Conservation (phyloP, 2,888 invertebrate genomes). For the Caenorhabditis sp. region DNA sequence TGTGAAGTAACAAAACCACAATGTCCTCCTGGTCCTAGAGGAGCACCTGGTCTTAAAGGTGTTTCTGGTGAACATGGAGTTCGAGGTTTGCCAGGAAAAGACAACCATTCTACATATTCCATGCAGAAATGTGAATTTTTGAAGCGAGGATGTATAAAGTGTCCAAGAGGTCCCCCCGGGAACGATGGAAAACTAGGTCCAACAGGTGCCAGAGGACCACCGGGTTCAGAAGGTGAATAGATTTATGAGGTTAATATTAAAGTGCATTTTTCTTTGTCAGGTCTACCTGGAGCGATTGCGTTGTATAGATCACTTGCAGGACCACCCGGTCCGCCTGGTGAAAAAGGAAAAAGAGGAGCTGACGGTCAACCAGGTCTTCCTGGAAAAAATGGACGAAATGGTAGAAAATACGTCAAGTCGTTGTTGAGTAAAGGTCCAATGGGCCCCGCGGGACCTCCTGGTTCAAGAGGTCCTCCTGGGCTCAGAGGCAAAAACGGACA, state of each 20-base stretch:
- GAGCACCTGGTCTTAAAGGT: background rate
- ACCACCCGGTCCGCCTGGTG: background rate
- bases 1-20: background rate
- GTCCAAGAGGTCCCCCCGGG: background rate
- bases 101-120: background rate
- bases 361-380: background rate
- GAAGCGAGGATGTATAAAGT: background rate
- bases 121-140: background rate
- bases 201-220: background rate
- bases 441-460: background rate
- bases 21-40: background rate
- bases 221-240: too few relatives aligned
- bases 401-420: too few relatives aligned
- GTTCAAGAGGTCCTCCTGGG: background rate
- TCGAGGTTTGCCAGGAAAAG: background rate
- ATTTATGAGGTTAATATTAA: background rate
- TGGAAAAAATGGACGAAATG: background rate
- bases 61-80: background rate
- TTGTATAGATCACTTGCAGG: background rate
- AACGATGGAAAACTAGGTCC: background rate
- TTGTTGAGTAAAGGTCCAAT: too few relatives aligned
- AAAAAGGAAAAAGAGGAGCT: background rate
- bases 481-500: background rate
- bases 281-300: background rate
- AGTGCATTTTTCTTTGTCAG: background rate